Evolutionary conservation across 2,888 invertebrate species (phyloP), one percentile per base, ranked within the genome.

Genomic region (Leptopterna dolabrata): DNA sequence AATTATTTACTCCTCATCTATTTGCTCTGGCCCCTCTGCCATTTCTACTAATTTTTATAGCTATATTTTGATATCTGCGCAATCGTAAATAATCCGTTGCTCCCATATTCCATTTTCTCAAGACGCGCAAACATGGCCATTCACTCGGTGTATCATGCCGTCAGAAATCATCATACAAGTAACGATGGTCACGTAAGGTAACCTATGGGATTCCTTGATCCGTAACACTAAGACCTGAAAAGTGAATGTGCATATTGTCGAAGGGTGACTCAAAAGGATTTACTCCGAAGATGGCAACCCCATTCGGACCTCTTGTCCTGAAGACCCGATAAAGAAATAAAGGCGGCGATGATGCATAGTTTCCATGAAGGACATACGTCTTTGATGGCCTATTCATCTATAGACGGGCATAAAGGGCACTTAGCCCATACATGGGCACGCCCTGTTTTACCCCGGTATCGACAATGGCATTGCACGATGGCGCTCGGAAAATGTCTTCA

Each of bases 401-500:
- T 41, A 73, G 73, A 16, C 73, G 29, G 2, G 0, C 27, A 73
- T 73, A 63, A 63, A 19, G 63, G 63, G 63, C 24, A 63, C 63
- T 63, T 63, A 63, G 27, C 24, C 63, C 63, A 63, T 63, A 63
- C 63, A 27, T 27, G 63, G 63, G 11, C 27, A 63, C 73, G 36
- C 41, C 73, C 30, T 29, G 29, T 73, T 73, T 73, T 36, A 73
- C 2, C 29, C 73, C 41, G 24, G 27, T 19, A 24, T 63, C 24
- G 63, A 63, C 63, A 63, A 36, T 73, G 29, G 41, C n/a, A 41
- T 73, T 73, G 73, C 73, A 73, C 73, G 41, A 36, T 16, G 73
- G 73, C 73, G 30, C 73, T 73, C 7, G 73, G 0, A 73, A 73
- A 73, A 73, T 73, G 73, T 73, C 73, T 73, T 73, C 36, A 73